phyloP scores from a whole-genome alignment of 1,140 invertebrate species.

The Drosophila kanapiae region DNA sequence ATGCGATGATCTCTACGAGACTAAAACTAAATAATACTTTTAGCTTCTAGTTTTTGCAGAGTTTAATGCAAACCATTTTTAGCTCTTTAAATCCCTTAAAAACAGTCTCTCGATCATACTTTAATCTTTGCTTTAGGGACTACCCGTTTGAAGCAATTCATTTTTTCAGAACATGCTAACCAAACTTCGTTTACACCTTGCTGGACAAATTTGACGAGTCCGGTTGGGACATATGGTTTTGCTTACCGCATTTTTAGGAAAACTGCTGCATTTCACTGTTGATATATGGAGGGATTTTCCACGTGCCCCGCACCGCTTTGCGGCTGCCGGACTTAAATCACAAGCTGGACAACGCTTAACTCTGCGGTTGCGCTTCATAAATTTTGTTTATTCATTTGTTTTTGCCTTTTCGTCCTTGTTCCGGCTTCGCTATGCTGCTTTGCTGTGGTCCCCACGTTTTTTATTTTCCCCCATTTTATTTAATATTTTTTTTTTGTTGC shows the following conservation, averaged over 20 bases:
- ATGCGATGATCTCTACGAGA: background rate
- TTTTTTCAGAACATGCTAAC: background rate
- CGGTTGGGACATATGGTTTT: constrained; percentile 9
- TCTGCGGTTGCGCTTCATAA: constrained; percentile 71
- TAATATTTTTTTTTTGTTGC: constrained; percentile 16
- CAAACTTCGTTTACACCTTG: constrained; percentile 14
- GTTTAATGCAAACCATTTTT: no score
- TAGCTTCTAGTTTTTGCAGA: background rate
- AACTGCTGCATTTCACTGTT: background rate
- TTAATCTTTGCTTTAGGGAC: background rate
- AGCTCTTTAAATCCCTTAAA: no score
- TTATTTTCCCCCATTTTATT: constrained; percentile 27
- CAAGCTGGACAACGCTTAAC: constrained; percentile 61
- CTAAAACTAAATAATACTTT: background rate
- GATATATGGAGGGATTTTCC: constrained; percentile 26
- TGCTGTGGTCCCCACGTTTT: constrained; percentile 68
- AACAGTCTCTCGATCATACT: background rate
- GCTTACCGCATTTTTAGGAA: constrained; percentile 10
- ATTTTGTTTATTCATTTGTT: constrained; percentile 80
- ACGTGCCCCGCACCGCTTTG: background rate
- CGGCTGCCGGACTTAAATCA: constrained; percentile 34
- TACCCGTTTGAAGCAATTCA: background rate
- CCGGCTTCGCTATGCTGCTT: constrained; percentile 40
- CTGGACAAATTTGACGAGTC: constrained; percentile 22
- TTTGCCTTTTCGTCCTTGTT: constrained; percentile 23